phyloP scores from a whole-genome alignment of 2,113 vertebrate species.

The Clinocottus analis region DNA sequence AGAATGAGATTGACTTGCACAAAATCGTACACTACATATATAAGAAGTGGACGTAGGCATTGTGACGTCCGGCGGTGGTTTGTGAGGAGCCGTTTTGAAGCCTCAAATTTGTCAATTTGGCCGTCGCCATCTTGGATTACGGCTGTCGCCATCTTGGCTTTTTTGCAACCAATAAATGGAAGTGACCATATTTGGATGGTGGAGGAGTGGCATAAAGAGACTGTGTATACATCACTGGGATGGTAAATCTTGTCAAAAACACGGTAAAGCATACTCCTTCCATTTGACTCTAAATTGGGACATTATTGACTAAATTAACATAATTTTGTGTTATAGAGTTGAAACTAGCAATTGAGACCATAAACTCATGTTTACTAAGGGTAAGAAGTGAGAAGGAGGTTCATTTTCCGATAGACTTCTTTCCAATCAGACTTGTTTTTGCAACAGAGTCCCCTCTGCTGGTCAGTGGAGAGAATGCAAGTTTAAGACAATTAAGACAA shows the following conservation, averaged over 20 bases:
- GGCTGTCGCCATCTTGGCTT: background rate
- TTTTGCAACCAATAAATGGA: background rate
- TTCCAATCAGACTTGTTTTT: no score
- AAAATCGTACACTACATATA: background rate
- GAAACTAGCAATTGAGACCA: background rate
- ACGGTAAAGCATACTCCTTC: no score
- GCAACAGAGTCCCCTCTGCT: background rate
- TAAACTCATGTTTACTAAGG: background rate
- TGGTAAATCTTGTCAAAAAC: background rate
- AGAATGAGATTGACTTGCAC: background rate
- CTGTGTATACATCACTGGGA: background rate
- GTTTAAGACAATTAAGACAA: background rate
- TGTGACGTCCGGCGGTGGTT: background rate
- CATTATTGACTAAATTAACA: background rate
- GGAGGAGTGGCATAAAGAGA: background rate
- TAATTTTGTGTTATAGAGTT: background rate
- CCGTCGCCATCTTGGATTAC: background rate
- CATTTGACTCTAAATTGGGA: background rate
- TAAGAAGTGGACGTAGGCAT: background rate
- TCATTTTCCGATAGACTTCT: background rate
- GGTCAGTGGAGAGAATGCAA: background rate
- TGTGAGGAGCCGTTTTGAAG: background rate
- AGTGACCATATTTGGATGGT: background rate
- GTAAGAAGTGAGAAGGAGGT: background rate
- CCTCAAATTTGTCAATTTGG: background rate